Evolutionary conservation across 1,140 invertebrate genomes (phyloP).

Genomic region (Neotoxoptera formosana): DNA sequence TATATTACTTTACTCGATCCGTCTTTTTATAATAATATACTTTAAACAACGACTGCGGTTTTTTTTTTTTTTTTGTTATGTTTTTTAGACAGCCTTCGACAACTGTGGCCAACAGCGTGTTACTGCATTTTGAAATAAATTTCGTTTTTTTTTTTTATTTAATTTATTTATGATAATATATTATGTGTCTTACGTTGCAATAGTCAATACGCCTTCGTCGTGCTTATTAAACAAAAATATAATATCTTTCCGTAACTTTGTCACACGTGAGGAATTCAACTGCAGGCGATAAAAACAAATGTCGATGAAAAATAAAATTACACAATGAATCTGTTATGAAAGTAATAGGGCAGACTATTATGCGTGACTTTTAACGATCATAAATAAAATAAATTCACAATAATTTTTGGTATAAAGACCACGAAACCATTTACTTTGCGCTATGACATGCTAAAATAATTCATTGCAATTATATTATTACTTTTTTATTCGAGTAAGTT

Average conservation of each 20-base stretch:
- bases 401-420: background rate
- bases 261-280: background rate
- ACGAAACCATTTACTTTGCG: background rate
- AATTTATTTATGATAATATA: background rate
- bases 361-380: background rate
- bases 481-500: conserved; percentile 5
- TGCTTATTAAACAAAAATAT: background rate
- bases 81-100: background rate
- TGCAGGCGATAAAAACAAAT: background rate
- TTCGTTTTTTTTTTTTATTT: background rate
- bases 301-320: background rate
- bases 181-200: background rate
- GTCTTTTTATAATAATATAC: background rate
- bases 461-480: background rate
- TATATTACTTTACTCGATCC: background rate
- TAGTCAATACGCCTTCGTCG: background rate
- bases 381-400: conserved; percentile 21
- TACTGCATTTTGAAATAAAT: background rate
- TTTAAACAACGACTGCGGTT: background rate
- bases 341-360: background rate
- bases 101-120: background rate
- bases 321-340: background rate
- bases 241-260: background rate
- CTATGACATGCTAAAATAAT: background rate
- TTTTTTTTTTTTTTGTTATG: background rate